These are phyloP conservation scores for Choloepus didactylus DNA, from an alignment of 2,797 vertebrate genomes.

Conservation along the genomic window DNA sequence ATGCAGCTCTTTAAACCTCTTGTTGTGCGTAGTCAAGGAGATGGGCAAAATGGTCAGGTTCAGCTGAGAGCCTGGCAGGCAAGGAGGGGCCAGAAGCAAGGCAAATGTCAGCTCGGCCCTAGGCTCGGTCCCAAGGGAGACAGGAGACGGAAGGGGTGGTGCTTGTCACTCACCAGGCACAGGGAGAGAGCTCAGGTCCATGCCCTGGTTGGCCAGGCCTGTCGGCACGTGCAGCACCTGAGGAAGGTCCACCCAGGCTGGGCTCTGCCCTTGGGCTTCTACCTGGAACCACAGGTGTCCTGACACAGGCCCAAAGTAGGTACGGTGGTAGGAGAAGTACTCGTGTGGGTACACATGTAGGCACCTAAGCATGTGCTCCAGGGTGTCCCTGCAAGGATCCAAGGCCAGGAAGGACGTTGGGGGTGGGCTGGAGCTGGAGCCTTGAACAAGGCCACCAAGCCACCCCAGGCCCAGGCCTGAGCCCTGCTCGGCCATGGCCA, in stretches of 20 bases:
- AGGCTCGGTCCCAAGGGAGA: background rate
- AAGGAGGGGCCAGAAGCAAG: background rate
- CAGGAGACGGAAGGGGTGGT: background rate
- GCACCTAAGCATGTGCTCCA: background rate
- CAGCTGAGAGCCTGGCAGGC: slow-evolving; percentile 68
- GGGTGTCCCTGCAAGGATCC: slow-evolving; percentile 65
- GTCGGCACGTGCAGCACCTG: slow-evolving; percentile 68
- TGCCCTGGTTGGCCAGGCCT: background rate
- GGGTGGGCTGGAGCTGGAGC: background rate
- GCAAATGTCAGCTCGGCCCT: background rate
- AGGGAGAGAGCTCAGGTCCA: slow-evolving; percentile 65
- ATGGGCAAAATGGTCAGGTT: slow-evolving; percentile 60
- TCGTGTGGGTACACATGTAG: background rate
- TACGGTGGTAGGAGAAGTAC: background rate
- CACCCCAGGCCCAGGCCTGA: background rate
- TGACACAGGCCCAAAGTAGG: background rate
- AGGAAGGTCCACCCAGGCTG: fast-evolving
- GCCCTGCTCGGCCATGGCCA: no score
- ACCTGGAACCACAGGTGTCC: slow-evolving; percentile 66
- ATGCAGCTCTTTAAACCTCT: slow-evolving; percentile 28
- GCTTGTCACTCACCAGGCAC: slow-evolving; percentile 77
- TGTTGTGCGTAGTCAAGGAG: slow-evolving; percentile 78
- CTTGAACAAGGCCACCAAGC: background rate
- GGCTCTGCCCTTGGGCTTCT: slow-evolving; percentile 14
- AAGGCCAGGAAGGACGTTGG: background rate